Percentiles rank a stretch among this genome's conserved stretches.
Evolutionary conservation across 2,888 invertebrate genomes (phyloP).

Genomic region (Drosophila fungiperda): DNA sequence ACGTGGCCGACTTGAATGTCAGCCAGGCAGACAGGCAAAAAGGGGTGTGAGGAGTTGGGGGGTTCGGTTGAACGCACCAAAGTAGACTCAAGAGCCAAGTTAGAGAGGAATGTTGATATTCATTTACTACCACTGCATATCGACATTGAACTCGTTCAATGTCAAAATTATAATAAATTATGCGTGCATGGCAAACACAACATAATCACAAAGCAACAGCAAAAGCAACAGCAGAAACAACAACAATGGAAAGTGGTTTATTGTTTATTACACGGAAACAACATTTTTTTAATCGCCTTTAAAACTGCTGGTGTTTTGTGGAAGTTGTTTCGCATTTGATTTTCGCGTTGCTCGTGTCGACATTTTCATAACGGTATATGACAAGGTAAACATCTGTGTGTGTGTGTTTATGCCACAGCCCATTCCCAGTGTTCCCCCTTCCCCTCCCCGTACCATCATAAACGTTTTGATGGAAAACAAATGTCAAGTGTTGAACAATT

Average conservation of each 20-base stretch:
- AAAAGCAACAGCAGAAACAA: constrained; percentile 35
- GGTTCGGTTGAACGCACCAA: constrained; percentile 56
- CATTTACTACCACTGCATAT: constrained; percentile 65
- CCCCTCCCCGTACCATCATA: neutral
- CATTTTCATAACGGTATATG: constrained; percentile 52
- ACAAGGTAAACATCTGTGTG: constrained; percentile 39
- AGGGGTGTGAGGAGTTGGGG: neutral
- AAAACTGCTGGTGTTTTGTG: constrained; percentile 29
- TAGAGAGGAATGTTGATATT: constrained; percentile 9
- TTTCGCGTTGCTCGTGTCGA: constrained; percentile 33
- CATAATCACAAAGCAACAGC: constrained; percentile 41
- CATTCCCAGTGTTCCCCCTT: neutral
- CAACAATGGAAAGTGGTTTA: constrained; percentile 66
- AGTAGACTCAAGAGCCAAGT: constrained; percentile 23
- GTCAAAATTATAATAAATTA: constrained; percentile 82
- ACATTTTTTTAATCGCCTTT: constrained; percentile 47
- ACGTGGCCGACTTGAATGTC: constrained; percentile 63
- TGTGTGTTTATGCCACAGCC: neutral
- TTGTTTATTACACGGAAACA: constrained; percentile 78
- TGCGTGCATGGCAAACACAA: constrained; percentile 56
- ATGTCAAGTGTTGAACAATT: constrained; percentile 45
- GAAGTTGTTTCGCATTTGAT: constrained; percentile 33
- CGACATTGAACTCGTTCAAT: constrained; percentile 83
- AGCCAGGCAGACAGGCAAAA: neutral
- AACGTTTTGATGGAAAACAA: constrained; percentile 41